Evolutionary conservation across 2,113 vertebrate genomes (phyloP).

Genomic region (Chloropsis cyanopogon): DNA sequence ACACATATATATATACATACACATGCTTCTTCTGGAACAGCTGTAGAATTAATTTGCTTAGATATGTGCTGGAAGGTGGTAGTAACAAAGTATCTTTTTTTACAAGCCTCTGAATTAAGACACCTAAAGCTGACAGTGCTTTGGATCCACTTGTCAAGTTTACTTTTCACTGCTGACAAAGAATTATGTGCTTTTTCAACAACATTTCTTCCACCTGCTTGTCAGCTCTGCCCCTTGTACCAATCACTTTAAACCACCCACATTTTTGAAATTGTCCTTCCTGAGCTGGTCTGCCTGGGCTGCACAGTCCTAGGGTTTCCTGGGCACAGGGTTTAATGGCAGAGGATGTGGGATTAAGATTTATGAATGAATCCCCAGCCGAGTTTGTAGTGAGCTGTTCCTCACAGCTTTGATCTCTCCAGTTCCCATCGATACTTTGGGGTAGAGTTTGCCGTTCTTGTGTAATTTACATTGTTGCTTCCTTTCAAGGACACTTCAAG

Average conservation of each 20-base stretch:
- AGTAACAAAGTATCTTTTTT: neutral
- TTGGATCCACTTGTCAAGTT: neutral
- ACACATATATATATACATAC: rapidly evolving
- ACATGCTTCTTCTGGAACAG: neutral
- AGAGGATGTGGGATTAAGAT: neutral
- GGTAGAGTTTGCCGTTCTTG: neutral
- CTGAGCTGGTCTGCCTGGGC: neutral
- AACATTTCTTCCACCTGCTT: neutral
- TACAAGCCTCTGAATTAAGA: neutral
- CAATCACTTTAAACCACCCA: neutral
- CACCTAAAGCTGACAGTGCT: neutral
- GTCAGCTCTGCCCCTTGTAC: neutral
- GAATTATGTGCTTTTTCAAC: neutral
- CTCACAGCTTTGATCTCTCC: neutral
- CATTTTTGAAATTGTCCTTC: neutral
- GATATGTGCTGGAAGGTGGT: neutral
- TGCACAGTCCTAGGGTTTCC: neutral
- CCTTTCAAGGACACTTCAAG: neutral
- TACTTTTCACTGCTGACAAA: neutral
- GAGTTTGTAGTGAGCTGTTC: neutral
- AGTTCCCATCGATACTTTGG: rapidly evolving
- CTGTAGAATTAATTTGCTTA: neutral
- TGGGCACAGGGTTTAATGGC: neutral
- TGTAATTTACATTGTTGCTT: neutral
- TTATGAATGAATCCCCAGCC: neutral